Percentiles rank a stretch among this genome's conserved stretches.
These are phyloP conservation scores for Gari tellinella DNA, from an alignment of 2,888 invertebrate genomes.

Conservation along the genomic window DNA sequence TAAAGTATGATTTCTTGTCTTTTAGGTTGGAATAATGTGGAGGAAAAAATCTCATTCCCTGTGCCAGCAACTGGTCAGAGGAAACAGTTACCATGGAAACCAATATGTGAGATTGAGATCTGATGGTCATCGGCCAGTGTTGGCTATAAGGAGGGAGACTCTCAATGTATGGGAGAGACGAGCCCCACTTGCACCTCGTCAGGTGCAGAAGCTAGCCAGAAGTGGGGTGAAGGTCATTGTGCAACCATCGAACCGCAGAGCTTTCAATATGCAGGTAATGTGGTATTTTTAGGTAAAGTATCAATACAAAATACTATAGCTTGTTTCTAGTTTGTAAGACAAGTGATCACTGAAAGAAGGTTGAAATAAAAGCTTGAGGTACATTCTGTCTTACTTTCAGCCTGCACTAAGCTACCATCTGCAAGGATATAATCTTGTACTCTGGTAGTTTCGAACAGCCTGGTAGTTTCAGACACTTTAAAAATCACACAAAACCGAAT, in stretches of 20 bases:
- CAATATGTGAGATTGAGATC: slow-evolving; percentile 31
- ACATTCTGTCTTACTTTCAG: too few species aligned
- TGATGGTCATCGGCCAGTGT: slow-evolving; percentile 37
- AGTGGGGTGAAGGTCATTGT: slow-evolving; percentile 96
- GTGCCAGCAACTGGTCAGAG: slow-evolving; percentile 39
- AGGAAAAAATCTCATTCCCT: slow-evolving; percentile 53
- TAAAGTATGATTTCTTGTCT: background rate
- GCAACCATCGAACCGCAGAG: slow-evolving; percentile 98
- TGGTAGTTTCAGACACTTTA: too few species aligned
- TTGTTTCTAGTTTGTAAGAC: too few species aligned
- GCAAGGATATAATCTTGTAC: too few species aligned
- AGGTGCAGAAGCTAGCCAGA: slow-evolving; percentile 94
- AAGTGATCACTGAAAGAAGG: too few species aligned
- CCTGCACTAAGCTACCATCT: too few species aligned
- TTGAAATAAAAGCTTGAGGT: too few species aligned
- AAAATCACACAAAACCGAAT: too few species aligned
- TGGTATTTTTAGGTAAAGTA: too few species aligned
- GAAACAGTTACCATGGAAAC: slow-evolving; percentile 25
- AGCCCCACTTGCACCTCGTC: slow-evolving; percentile 96
- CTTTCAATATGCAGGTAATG: slow-evolving; percentile 98
- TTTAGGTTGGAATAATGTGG: slow-evolving; percentile 37
- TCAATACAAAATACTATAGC: too few species aligned
- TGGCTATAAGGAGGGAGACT: slow-evolving; percentile 85
- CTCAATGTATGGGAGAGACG: slow-evolving; percentile 88
- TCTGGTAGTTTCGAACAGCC: too few species aligned